Evolutionary conservation across 2,113 vertebrate species (phyloP).

Genomic region (Catagonus wagneri): DNA sequence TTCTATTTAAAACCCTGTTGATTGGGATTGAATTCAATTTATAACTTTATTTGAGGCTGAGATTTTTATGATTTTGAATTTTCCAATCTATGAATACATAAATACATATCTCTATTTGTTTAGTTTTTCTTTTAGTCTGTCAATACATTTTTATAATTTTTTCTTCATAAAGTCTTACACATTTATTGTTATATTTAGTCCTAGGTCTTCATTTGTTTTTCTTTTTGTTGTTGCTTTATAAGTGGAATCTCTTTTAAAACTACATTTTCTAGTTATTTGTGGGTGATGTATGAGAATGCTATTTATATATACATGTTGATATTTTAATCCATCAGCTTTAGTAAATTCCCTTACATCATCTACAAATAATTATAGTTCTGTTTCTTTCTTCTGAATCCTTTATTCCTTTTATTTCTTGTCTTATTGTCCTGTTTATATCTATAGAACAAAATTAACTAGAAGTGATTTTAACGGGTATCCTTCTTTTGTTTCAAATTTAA

Average conservation of each 20-base stretch:
- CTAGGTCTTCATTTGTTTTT: background rate
- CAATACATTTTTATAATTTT: background rate
- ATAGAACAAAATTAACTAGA: background rate
- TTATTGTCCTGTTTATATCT: background rate
- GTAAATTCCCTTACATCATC: background rate
- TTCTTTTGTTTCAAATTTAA: slow-evolving; percentile 28
- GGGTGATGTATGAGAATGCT: background rate
- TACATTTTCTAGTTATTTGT: background rate
- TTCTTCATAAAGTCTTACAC: background rate
- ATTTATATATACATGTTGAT: background rate
- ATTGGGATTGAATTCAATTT: background rate
- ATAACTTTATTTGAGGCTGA: background rate
- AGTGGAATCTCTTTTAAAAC: background rate
- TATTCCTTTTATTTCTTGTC: background rate
- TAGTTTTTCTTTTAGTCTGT: background rate
- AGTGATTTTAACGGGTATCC: background rate
- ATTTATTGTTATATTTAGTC: background rate
- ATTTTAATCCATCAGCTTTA: background rate
- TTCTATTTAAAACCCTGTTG: background rate
- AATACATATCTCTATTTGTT: background rate
- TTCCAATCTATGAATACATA: background rate
- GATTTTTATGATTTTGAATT: background rate
- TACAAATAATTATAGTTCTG: background rate
- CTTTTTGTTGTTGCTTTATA: background rate
- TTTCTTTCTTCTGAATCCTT: background rate